Conservation (phyloP, 2,113 vertebrate species). For the Muntiacus muntjak region DNA sequence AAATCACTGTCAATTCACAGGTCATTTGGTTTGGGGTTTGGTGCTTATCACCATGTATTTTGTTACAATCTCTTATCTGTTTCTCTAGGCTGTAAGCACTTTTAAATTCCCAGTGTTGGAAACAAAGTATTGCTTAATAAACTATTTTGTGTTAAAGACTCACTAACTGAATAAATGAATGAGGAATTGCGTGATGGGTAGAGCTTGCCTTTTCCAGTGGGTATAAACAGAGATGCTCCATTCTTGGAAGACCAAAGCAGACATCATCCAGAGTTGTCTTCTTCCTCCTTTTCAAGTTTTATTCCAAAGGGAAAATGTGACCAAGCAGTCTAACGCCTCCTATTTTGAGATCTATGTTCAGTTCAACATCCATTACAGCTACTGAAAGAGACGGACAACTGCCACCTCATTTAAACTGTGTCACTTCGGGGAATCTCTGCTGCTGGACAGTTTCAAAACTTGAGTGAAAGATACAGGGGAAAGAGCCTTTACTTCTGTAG, state of each 20-base stretch:
- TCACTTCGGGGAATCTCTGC: background rate
- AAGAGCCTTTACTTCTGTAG: background rate
- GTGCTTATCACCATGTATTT: fast-evolving
- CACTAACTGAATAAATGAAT: background rate
- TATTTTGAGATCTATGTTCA: background rate
- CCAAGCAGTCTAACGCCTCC: background rate
- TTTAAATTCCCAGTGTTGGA: background rate
- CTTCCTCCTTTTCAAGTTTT: background rate
- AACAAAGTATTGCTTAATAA: too few relatives aligned
- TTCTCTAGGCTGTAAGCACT: background rate
- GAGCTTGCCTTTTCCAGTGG: background rate
- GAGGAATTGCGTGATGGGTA: fast-evolving
- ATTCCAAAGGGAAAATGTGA: background rate
- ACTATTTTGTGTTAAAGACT: too few relatives aligned
- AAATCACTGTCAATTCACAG: background rate
- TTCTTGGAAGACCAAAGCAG: background rate
- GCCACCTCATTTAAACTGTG: background rate
- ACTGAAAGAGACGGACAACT: background rate
- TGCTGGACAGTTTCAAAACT: background rate
- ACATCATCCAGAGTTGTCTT: background rate
- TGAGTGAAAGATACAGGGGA: background rate
- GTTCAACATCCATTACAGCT: background rate
- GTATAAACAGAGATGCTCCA: background rate
- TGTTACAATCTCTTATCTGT: background rate
- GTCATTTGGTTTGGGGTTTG: fast-evolving